phyloP scores from a whole-genome alignment of 1,140 invertebrate species.

The Brachionus rotundiformis region DNA sequence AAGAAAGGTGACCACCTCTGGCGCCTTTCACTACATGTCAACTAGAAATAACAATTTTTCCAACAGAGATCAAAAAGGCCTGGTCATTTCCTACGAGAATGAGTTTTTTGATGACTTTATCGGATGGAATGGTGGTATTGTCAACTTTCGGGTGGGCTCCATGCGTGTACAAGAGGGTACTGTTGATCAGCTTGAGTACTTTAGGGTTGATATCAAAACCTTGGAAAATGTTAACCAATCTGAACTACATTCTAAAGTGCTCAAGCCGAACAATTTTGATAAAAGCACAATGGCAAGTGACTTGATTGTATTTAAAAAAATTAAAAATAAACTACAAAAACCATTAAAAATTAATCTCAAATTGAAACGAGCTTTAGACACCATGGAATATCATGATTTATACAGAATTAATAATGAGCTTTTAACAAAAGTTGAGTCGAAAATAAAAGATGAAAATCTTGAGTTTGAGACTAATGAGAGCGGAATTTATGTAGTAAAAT shows the following conservation, averaged over 20 bases:
- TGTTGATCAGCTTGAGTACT: background rate
- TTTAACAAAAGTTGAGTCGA: conserved; percentile 13
- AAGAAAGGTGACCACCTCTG: conserved; percentile 55
- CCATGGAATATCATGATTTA: background rate
- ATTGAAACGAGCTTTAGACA: background rate
- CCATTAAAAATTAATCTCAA: background rate
- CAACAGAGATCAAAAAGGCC: conserved; percentile 60
- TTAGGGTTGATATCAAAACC: conserved; percentile 15
- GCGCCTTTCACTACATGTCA: conserved; percentile 61
- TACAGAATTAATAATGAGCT: conserved; percentile 45
- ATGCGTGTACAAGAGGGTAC: background rate
- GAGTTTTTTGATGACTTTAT: conserved; percentile 32
- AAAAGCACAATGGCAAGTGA: conserved; percentile 18
- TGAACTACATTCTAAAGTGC: background rate
- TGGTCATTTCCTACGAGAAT: background rate
- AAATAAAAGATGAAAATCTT: background rate
- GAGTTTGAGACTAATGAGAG: background rate
- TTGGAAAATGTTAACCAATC: background rate
- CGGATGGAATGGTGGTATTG: conserved; percentile 9
- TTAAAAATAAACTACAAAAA: background rate
- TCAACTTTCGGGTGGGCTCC: background rate
- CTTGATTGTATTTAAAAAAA: background rate
- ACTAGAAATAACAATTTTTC: conserved; percentile 64
- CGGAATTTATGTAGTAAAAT: conserved; percentile 34
- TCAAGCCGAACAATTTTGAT: conserved; percentile 24